phyloP scores from a whole-genome alignment of 2,888 invertebrate species.

The Stenodera caucasica region DNA sequence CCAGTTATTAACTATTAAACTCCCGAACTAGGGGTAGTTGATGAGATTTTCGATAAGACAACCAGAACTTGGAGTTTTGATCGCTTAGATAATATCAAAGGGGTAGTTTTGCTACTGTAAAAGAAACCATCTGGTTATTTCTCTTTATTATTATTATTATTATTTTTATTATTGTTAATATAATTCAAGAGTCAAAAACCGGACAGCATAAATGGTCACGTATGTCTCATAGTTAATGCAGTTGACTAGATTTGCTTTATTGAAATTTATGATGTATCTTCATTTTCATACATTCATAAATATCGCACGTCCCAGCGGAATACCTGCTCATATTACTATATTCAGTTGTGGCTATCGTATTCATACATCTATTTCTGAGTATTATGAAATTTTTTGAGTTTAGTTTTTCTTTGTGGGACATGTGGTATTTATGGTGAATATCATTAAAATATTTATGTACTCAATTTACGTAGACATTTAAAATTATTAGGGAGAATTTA shows the following conservation, averaged over 20 bases:
- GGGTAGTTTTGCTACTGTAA: not conserved
- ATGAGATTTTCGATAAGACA: not conserved
- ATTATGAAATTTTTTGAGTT: too few relatives aligned
- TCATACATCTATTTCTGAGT: too few relatives aligned
- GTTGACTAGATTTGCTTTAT: conserved; percentile 21
- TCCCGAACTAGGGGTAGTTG: too few relatives aligned
- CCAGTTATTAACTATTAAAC: too few relatives aligned
- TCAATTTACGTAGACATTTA: too few relatives aligned
- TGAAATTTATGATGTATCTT: conserved; percentile 21
- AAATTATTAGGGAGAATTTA: not conserved
- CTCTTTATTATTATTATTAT: too few relatives aligned
- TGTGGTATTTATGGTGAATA: too few relatives aligned
- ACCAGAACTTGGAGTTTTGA: not conserved
- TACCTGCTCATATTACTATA: too few relatives aligned
- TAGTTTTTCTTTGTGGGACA: too few relatives aligned
- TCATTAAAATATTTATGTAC: too few relatives aligned
- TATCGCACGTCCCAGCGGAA: not conserved
- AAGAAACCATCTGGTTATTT: not conserved
- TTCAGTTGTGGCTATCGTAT: too few relatives aligned
- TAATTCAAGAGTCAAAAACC: conserved; percentile 3
- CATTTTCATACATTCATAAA: not conserved
- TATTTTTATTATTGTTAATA: not conserved
- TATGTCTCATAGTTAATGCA: conserved; percentile 14
- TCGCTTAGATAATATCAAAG: not conserved
- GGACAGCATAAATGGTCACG: conserved; percentile 21